phyloP scores from a whole-genome alignment of 2,113 vertebrate species.

The Oreochromis niloticus region DNA sequence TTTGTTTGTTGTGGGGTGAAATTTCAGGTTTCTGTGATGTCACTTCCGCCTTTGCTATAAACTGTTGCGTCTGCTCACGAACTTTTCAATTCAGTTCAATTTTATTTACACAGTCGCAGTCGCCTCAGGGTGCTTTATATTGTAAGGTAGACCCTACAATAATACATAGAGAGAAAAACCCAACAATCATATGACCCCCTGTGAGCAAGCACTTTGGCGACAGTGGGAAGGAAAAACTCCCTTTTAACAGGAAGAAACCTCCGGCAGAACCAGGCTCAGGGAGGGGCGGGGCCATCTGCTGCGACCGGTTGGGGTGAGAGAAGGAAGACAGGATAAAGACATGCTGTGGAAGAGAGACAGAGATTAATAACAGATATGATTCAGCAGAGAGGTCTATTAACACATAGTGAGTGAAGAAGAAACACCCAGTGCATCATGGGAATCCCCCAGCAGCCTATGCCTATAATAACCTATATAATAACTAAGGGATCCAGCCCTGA shows the following conservation, averaged over 20 bases:
- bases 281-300: no score
- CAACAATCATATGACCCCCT: no score
- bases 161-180: no score
- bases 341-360: not conserved
- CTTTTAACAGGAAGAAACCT: no score
- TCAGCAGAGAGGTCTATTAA: not conserved
- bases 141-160: rapidly evolving
- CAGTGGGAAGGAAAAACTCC: no score
- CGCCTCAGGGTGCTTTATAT: rapidly evolving
- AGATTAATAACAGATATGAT: rapidly evolving
- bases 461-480: rapidly evolving
- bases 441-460: not conserved
- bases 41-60: not conserved
- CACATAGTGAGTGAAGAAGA: rapidly evolving
- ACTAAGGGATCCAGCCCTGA: rapidly evolving
- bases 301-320: rapidly evolving
- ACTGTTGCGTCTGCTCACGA: not conserved
- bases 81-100: not conserved
- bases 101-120: not conserved
- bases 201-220: no score
- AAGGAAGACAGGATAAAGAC: not conserved
- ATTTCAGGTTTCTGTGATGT: not conserved
- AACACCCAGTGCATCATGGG: not conserved
- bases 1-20: not conserved
- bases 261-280: no score